phyloP scores from a whole-genome alignment of 2,888 invertebrate species.

The Nematopogon swammerdamellus region DNA sequence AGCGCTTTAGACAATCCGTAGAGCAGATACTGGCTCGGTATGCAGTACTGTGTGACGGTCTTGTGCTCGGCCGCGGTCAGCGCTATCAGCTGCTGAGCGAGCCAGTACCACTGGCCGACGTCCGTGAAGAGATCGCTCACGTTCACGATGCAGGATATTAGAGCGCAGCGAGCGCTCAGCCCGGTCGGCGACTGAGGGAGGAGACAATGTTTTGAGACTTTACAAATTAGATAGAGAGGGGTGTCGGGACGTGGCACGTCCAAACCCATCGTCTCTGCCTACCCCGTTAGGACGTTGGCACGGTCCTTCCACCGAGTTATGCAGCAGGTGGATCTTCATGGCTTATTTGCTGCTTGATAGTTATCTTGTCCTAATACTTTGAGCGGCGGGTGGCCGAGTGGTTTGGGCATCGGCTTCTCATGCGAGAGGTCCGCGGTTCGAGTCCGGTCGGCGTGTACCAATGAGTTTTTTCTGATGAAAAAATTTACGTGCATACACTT shows the following conservation, averaged over 20 bases:
- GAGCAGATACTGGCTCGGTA: slow-evolving; percentile 17
- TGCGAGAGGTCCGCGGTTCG: too few relatives aligned
- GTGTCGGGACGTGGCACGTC: background rate
- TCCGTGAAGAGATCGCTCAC: slow-evolving; percentile 20
- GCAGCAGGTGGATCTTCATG: background rate
- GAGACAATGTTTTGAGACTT: background rate
- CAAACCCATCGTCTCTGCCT: too few relatives aligned
- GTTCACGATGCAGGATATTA: slow-evolving; percentile 23
- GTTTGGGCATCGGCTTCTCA: too few relatives aligned
- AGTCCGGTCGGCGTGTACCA: too few relatives aligned
- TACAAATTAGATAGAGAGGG: background rate
- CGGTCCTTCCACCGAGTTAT: too few relatives aligned
- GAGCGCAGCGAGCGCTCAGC: slow-evolving; percentile 27
- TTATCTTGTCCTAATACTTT: too few relatives aligned
- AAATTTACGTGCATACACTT: too few relatives aligned
- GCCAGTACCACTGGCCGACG: slow-evolving; percentile 31
- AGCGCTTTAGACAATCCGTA: slow-evolving; percentile 22
- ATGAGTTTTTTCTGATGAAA: too few relatives aligned
- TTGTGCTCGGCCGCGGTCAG: slow-evolving; percentile 16
- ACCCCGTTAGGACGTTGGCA: too few relatives aligned
- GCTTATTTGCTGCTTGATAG: too few relatives aligned
- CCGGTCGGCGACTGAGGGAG: slow-evolving; percentile 30
- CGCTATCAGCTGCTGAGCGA: slow-evolving; percentile 22
- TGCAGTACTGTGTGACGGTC: slow-evolving; percentile 8
- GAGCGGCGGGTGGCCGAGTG: too few relatives aligned